Conservation (phyloP, 2,888 invertebrate genomes). For the Pyrochroa serraticornis region DNA sequence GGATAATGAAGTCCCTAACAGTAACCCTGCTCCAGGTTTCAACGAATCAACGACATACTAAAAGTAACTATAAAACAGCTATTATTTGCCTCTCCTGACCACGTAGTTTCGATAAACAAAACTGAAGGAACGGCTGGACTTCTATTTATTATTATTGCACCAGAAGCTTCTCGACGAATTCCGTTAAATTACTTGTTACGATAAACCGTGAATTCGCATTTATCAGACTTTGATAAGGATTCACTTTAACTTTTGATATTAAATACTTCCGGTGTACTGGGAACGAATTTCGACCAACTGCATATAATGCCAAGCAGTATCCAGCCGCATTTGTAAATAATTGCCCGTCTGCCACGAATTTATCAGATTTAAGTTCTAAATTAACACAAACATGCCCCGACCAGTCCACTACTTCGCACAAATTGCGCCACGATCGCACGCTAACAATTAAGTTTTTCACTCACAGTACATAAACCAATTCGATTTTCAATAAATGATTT, state of each 20-base stretch:
- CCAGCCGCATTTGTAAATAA: slow-evolving; percentile 40
- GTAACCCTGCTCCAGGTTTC: slow-evolving; percentile 40
- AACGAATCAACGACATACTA: slow-evolving; percentile 46
- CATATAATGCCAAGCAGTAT: slow-evolving; percentile 39
- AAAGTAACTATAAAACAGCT: slow-evolving; percentile 49
- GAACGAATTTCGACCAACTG: slow-evolving; percentile 41
- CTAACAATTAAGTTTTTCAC: no score
- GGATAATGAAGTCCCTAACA: slow-evolving; percentile 45
- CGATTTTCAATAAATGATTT: no score
- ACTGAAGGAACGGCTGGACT: slow-evolving; percentile 28
- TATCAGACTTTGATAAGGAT: slow-evolving; percentile 50
- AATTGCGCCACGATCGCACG: no score
- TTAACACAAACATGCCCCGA: slow-evolving; percentile 36
- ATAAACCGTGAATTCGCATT: slow-evolving; percentile 40
- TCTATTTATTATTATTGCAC: slow-evolving; percentile 30
- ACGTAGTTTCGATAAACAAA: slow-evolving; percentile 37
- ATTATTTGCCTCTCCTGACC: slow-evolving; percentile 44
- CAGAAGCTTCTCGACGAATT: slow-evolving; percentile 26
- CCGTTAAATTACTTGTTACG: slow-evolving; percentile 29
- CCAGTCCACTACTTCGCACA: no score
- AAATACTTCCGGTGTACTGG: slow-evolving; percentile 45
- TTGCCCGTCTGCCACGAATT: slow-evolving; percentile 38
- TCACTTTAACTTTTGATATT: slow-evolving; percentile 52
- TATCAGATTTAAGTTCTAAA: slow-evolving; percentile 46
- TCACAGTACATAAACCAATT: no score